These are phyloP conservation scores for Lycophotia porphyrea DNA, from an alignment of 2,888 invertebrate species.

Conservation along the genomic window DNA sequence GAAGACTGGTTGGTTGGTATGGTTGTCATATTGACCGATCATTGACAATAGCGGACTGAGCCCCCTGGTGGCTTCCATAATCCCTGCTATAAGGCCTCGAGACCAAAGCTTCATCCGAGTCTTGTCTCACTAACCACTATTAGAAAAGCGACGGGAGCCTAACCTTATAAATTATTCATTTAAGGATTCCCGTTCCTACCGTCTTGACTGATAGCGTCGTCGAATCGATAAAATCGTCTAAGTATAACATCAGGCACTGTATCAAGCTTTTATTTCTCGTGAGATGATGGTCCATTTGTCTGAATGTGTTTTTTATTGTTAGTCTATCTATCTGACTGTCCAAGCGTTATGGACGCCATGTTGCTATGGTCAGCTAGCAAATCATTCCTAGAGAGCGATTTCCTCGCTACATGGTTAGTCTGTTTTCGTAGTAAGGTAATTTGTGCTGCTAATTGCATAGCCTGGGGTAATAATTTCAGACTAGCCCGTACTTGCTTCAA, in stretches of 20 bases:
- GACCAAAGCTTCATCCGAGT: slow-evolving; percentile 60
- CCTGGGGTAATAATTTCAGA: background rate
- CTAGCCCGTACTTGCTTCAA: background rate
- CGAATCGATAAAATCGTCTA: slow-evolving; percentile 77
- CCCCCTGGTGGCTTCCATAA: slow-evolving; percentile 58
- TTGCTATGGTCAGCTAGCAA: slow-evolving; percentile 17
- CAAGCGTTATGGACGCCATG: slow-evolving; percentile 17
- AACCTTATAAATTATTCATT: slow-evolving; percentile 78
- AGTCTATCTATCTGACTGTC: slow-evolving; percentile 49
- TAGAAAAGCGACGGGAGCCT: slow-evolving; percentile 71
- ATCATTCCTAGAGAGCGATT: slow-evolving; percentile 5
- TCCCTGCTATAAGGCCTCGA: slow-evolving; percentile 66
- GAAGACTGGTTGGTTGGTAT: background rate
- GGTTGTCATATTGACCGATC: background rate
- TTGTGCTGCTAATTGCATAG: background rate
- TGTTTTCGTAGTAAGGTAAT: background rate
- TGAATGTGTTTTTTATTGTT: slow-evolving; percentile 62
- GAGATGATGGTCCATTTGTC: slow-evolving; percentile 57
- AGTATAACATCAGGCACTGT: slow-evolving; percentile 71
- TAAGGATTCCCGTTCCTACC: slow-evolving; percentile 74
- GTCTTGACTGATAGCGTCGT: slow-evolving; percentile 76
- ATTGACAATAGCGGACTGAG: background rate
- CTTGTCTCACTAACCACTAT: slow-evolving; percentile 79
- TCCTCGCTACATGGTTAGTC: background rate
- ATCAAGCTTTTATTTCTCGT: slow-evolving; percentile 68